Evolutionary conservation across 1,140 invertebrate genomes (phyloP).

Genomic region (Prorops nasuta): DNA sequence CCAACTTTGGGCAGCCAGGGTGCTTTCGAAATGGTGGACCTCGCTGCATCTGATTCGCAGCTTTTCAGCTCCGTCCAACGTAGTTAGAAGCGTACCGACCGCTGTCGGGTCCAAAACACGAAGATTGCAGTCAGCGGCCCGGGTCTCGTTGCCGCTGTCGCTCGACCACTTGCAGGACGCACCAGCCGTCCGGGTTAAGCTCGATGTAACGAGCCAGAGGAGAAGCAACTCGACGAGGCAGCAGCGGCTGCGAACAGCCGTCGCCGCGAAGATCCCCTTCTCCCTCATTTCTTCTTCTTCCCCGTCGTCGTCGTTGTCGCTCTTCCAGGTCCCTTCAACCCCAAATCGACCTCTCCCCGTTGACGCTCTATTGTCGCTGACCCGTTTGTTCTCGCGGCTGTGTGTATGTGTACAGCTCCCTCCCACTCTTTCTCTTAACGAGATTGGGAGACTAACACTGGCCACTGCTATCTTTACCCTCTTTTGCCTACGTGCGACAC

Average conservation of each 20-base stretch:
- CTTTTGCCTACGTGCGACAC: conserved; percentile 9
- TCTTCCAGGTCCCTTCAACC: too few species aligned
- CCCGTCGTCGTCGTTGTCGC: not conserved
- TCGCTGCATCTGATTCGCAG: conserved; percentile 76
- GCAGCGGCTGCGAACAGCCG: too few species aligned
- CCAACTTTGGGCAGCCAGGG: conserved; percentile 70
- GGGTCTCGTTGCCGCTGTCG: conserved; percentile 63
- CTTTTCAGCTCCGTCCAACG: conserved; percentile 68
- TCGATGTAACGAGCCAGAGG: conserved; percentile 11
- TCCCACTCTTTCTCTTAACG: too few species aligned
- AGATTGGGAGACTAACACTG: too few species aligned
- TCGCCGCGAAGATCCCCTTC: too few species aligned
- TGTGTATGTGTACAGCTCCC: too few species aligned
- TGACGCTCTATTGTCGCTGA: too few species aligned
- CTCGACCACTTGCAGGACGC: conserved; percentile 61
- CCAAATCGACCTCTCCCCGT: too few species aligned
- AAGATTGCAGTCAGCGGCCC: conserved; percentile 65
- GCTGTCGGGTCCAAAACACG: conserved; percentile 65
- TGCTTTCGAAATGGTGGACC: conserved; percentile 76
- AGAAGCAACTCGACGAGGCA: conserved; percentile 9
- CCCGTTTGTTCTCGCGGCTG: too few species aligned
- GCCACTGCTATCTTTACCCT: conserved; percentile 8
- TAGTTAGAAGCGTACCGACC: conserved; percentile 65
- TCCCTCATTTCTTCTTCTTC: too few species aligned
- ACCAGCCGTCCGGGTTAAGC: conserved; percentile 17